Percentiles rank a stretch among this genome's conserved stretches.
phyloP scores from a whole-genome alignment of 2,113 vertebrate species.

The Probosciger aterrimus region DNA sequence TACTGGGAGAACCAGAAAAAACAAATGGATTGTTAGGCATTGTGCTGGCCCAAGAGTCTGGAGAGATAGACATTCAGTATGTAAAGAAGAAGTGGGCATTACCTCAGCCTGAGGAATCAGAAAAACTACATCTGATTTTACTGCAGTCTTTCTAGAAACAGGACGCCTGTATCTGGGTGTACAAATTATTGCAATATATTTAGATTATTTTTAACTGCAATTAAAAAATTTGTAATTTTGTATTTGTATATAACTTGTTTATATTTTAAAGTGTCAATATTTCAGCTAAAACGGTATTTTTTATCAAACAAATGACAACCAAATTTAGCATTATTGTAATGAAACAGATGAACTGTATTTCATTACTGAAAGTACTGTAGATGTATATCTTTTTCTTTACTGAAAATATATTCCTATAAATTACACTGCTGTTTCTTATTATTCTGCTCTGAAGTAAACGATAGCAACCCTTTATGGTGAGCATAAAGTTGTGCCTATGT shows the following conservation, averaged over 20 bases:
- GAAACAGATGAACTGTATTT: background rate
- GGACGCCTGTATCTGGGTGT: background rate
- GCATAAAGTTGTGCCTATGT: background rate
- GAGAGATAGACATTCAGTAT: slow-evolving; percentile 85
- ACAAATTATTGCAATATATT: background rate
- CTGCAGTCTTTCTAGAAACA: slow-evolving; percentile 31
- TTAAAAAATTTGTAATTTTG: background rate
- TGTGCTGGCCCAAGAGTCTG: slow-evolving; percentile 81
- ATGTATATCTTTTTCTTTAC: background rate
- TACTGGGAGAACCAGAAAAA: slow-evolving; percentile 85
- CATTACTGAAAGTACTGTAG: background rate
- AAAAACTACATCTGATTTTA: slow-evolving; percentile 73
- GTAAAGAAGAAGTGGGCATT: slow-evolving; percentile 77
- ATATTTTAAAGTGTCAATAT: background rate
- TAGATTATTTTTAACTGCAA: background rate
- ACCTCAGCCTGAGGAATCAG: slow-evolving; percentile 67
- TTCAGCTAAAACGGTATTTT: slow-evolving; percentile 22
- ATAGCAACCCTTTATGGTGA: background rate
- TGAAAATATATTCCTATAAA: background rate
- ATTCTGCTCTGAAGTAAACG: background rate
- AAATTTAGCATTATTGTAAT: background rate
- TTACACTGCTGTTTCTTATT: background rate
- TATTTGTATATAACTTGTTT: background rate
- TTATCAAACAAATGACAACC: slow-evolving; percentile 5
- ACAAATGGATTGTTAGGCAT: slow-evolving; percentile 79